phyloP scores from a whole-genome alignment of 2,888 invertebrate genomes.

The Chelonus formosanus region DNA sequence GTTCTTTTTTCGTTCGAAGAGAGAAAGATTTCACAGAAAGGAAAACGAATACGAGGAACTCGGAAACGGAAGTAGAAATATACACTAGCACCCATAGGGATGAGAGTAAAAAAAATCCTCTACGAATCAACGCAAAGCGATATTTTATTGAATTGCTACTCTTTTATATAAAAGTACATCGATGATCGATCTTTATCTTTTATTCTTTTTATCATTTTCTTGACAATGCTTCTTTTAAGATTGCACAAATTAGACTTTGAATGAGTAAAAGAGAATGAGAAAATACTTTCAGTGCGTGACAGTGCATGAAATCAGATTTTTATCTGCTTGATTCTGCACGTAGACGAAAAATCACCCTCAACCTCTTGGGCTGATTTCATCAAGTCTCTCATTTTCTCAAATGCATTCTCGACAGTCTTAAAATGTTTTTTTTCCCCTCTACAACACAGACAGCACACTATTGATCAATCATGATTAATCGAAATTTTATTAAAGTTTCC shows the following conservation, averaged over 20 bases:
- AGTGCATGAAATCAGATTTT: conserved; percentile 43
- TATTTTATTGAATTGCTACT: conserved; percentile 22
- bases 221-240: conserved; percentile 1
- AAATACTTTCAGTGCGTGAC: background rate
- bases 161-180: too few relatives aligned
- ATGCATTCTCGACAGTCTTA: conserved; percentile 36
- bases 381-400: conserved; percentile 42
- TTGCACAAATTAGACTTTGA: conserved; percentile 12
- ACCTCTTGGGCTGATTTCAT: conserved; percentile 42
- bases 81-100: conserved; percentile 25
- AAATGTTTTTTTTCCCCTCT: background rate
- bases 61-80: conserved; percentile 20
- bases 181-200: conserved; percentile 30
- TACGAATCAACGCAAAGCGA: conserved; percentile 30
- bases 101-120: conserved; percentile 23
- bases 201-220: background rate
- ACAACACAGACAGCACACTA: too few relatives aligned
- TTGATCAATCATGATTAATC: too few relatives aligned
- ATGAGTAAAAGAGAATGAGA: conserved; percentile 20
- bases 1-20: conserved; percentile 30
- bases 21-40: conserved; percentile 15
- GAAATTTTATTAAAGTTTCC: too few relatives aligned
- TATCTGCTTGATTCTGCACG: too few relatives aligned
- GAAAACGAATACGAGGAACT: conserved; percentile 25
- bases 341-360: too few relatives aligned